Conservation (phyloP, 2,797 vertebrate genomes). For the Chelmon rostratus region DNA sequence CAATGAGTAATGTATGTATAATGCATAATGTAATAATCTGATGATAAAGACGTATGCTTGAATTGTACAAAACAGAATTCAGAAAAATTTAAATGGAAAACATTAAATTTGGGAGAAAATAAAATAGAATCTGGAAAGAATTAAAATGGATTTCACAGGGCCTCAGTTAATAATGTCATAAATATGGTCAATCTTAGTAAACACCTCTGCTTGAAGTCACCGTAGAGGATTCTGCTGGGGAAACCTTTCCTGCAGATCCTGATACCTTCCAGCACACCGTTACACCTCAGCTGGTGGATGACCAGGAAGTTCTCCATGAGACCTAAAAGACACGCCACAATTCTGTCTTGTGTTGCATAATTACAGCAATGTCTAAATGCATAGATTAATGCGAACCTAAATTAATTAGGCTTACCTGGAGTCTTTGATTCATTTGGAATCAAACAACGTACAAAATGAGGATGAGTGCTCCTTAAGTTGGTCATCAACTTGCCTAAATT, state of each 20-base stretch:
- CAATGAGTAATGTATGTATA: too few species aligned
- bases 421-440: slow-evolving; percentile 96
- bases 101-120: too few species aligned
- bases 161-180: too few species aligned
- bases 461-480: slow-evolving; percentile 91
- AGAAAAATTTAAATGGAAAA: too few species aligned
- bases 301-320: slow-evolving; percentile 86
- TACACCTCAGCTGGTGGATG: slow-evolving; percentile 92
- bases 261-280: slow-evolving; percentile 91
- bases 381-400: slow-evolving; percentile 66
- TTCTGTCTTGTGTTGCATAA: slow-evolving; percentile 4
- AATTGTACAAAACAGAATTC: too few species aligned
- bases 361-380: neutral
- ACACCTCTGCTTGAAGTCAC: slow-evolving; percentile 92
- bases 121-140: too few species aligned
- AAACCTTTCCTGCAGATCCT: slow-evolving; percentile 92
- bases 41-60: too few species aligned
- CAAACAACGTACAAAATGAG: slow-evolving; percentile 94
- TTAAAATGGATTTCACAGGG: too few species aligned
- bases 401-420: slow-evolving; percentile 86
- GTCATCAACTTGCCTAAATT: slow-evolving; percentile 92
- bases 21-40: too few species aligned
- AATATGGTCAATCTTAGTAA: neutral
- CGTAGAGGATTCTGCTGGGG: slow-evolving; percentile 91
- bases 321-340: slow-evolving; percentile 55